These are phyloP conservation scores for Nothocercus julius DNA, from an alignment of 2,113 vertebrate genomes.

Conservation along the genomic window DNA sequence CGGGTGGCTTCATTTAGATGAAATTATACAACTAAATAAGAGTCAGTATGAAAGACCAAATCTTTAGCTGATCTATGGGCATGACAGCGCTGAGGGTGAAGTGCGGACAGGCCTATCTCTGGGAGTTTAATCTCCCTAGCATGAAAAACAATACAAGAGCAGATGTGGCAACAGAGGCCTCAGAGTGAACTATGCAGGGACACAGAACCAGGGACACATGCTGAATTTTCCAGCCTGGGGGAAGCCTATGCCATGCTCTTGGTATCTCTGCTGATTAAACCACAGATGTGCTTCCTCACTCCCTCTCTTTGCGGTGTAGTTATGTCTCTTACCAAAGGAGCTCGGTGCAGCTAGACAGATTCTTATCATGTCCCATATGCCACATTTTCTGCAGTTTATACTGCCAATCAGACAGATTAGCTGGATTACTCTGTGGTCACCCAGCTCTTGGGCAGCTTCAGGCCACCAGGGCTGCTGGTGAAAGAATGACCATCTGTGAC, in stretches of 20 bases:
- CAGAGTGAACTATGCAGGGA: not conserved
- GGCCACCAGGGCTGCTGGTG: not conserved
- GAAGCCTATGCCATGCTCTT: not conserved
- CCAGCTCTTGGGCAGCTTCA: not conserved
- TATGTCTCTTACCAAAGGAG: not conserved
- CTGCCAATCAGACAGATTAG: not conserved
- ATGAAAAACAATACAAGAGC: not conserved
- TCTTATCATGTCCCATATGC: not conserved
- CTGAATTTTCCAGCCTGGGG: not conserved
- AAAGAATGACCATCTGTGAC: not conserved
- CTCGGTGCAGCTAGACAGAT: not conserved
- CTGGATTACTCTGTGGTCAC: no score
- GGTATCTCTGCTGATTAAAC: not conserved
- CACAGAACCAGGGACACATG: not conserved
- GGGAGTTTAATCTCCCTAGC: not conserved
- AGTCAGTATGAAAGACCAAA: not conserved
- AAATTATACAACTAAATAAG: not conserved
- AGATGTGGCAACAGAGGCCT: not conserved
- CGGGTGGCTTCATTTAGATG: constrained; percentile 7
- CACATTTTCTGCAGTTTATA: not conserved
- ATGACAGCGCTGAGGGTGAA: rapidly evolving
- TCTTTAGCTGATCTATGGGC: not conserved
- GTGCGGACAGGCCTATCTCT: not conserved
- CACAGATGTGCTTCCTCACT: not conserved
- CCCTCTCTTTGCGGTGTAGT: not conserved